phyloP scores from a whole-genome alignment of 2,797 vertebrate genomes.

The Malurus splendens region DNA sequence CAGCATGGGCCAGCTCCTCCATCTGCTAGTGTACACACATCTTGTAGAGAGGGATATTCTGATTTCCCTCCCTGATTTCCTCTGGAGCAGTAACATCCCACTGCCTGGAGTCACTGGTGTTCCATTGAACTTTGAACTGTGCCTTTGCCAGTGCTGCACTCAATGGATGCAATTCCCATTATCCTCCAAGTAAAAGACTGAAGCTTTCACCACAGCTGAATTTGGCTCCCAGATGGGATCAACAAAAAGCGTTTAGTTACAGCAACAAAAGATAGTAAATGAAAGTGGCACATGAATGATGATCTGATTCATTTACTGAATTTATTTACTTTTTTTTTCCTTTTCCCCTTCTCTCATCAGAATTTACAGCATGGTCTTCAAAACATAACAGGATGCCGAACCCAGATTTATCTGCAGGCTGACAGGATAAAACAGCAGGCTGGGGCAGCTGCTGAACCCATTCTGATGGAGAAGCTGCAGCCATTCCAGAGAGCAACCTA shows the following conservation, averaged over 20 bases:
- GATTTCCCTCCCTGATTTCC: neutral
- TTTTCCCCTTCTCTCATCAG: conserved; percentile 39
- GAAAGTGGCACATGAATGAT: neutral
- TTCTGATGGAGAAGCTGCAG: conserved; percentile 49
- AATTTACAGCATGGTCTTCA: conserved; percentile 61
- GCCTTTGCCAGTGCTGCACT: neutral
- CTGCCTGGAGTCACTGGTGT: neutral
- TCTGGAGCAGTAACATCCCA: neutral
- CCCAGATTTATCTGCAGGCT: conserved; percentile 47
- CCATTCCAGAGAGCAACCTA: conserved; percentile 61
- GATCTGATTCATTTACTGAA: neutral
- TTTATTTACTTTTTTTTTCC: neutral
- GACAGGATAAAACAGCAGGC: conserved; percentile 49
- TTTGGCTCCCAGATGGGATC: neutral
- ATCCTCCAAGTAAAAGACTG: neutral
- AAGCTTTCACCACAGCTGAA: neutral
- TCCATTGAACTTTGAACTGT: neutral
- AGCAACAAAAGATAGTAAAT: conserved; percentile 9
- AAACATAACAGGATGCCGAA: conserved; percentile 28
- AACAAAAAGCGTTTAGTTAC: conserved; percentile 25
- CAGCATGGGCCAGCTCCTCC: neutral
- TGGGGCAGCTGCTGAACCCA: neutral
- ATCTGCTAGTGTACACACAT: neutral
- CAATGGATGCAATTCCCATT: neutral
- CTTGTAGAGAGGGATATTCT: neutral